Base-by-base conservation (phyloP, 2,888 invertebrate species). In the Cryptophagus acutangulus region DNA sequence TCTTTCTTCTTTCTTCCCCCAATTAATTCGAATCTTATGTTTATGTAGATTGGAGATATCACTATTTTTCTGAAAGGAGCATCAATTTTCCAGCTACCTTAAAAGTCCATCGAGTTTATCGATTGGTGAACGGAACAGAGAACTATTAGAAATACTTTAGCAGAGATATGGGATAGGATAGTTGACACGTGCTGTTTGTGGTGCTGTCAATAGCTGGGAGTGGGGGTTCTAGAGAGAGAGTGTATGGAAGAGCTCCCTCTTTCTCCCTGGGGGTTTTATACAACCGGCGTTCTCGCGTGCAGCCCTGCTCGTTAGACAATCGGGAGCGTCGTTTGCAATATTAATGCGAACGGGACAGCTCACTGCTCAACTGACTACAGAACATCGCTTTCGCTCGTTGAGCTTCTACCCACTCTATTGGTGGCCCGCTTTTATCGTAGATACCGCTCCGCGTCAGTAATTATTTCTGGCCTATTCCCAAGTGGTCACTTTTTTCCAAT, bases 261-360 rank as follows among this genome's bases (percentile, higher is more conserved):
- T 12, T 12, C 13, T 31, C 31, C 31, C 31, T n/a, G 4, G 31
- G 12, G 31, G 15, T 16, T 31, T 31, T 31, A 31, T 31, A 31
- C 31, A 31, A 31, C 31, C 31, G 15, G 8, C 31, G 45, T 54
- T 55, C 51, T 51, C 49, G 57, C 57, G 54, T 57, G 55, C 55
- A 57, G 51, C 58, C 61, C 52, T 51, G 56, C 62, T 62, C 62
- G 63, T 62, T 63, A 63, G 63, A 62, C 62, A 61, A 65, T 65
- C 62, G 62, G 61, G 62, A 61, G 54, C 63, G 61, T 62, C 65
- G 59, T 61, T 54, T 62, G 62, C 60, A 63, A 63, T 63, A 62
- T 63, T 62, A 61, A 64, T 64, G 61, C 60, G 58, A 57, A 51
- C 56, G 63, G 61, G 62, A 31, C 57, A 55, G 55, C 55, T 56